Conservation (phyloP, 1,140 invertebrate species). For the Drosophila nebulosa region DNA sequence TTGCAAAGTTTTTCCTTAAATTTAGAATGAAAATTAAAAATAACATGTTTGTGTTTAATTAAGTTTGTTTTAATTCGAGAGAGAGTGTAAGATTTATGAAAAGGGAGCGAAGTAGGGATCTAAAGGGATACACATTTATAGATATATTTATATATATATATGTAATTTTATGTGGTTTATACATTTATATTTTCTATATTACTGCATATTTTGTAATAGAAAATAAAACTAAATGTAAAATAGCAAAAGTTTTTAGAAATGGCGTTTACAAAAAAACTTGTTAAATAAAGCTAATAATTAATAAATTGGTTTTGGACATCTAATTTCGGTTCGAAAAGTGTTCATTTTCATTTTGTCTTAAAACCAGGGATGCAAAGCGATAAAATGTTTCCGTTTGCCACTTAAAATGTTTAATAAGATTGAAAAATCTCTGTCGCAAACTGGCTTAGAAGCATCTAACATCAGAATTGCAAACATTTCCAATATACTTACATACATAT, state of each 20-base stretch:
- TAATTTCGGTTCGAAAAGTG: too few species aligned
- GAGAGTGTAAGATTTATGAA: background rate
- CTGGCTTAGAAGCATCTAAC: background rate
- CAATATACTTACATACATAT: background rate
- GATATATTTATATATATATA: background rate
- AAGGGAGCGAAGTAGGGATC: background rate
- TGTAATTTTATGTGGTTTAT: background rate
- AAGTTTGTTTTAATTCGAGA: background rate
- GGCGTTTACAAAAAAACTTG: background rate
- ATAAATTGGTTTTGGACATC: background rate
- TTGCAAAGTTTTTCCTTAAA: background rate
- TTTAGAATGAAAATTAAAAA: background rate
- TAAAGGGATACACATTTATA: background rate
- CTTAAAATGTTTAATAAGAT: background rate
- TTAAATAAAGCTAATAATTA: slow-evolving; percentile 1
- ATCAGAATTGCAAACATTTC: slow-evolving; percentile 1
- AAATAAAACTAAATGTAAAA: background rate
- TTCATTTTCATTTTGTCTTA: background rate
- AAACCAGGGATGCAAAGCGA: background rate
- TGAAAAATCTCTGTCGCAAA: slow-evolving; percentile 11
- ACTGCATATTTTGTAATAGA: background rate
- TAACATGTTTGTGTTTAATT: background rate
- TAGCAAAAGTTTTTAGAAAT: background rate
- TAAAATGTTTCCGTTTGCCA: background rate
- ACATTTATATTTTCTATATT: slow-evolving; percentile 2